Conservation (phyloP, 2,113 vertebrate species). For the Gopherus flavomarginatus region DNA sequence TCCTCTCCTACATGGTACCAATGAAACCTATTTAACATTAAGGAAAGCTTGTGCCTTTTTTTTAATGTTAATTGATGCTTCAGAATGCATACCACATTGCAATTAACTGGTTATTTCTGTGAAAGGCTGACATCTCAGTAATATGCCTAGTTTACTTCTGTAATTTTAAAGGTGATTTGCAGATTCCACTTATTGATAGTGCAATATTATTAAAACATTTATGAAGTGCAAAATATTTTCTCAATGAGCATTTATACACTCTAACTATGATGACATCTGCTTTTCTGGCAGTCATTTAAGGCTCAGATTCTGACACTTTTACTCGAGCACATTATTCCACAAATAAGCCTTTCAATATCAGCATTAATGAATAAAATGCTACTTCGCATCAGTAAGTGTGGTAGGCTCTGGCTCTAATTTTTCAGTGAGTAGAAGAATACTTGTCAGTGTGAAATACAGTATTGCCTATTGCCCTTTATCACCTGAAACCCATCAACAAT, state of each 20-base stretch:
- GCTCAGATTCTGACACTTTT: not conserved
- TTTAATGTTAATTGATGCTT: slow-evolving; percentile 33
- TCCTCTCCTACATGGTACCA: slow-evolving; percentile 38
- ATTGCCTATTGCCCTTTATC: not conserved
- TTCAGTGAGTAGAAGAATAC: not conserved
- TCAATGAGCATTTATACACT: not conserved
- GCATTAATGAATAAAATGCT: not conserved
- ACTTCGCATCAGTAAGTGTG: not conserved
- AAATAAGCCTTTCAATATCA: not conserved
- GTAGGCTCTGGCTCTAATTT: not conserved
- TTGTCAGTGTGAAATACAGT: slow-evolving; percentile 7
- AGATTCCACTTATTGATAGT: not conserved
- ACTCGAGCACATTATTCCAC: not conserved
- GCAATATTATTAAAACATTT: not conserved
- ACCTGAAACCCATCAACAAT: not conserved
- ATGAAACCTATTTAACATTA: slow-evolving; percentile 35
- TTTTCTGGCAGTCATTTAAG: not conserved
- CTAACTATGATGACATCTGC: not conserved
- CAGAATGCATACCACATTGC: not conserved
- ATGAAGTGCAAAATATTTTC: not conserved
- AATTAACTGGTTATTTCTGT: slow-evolving; percentile 11
- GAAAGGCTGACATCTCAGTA: not conserved
- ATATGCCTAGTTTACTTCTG: slow-evolving; percentile 8
- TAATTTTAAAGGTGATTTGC: slow-evolving; percentile 31
- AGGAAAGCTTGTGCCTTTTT: slow-evolving; percentile 30